These are phyloP conservation scores for Typhlichthys subterraneus DNA, from an alignment of 2,797 vertebrate species.

Conservation along the genomic window DNA sequence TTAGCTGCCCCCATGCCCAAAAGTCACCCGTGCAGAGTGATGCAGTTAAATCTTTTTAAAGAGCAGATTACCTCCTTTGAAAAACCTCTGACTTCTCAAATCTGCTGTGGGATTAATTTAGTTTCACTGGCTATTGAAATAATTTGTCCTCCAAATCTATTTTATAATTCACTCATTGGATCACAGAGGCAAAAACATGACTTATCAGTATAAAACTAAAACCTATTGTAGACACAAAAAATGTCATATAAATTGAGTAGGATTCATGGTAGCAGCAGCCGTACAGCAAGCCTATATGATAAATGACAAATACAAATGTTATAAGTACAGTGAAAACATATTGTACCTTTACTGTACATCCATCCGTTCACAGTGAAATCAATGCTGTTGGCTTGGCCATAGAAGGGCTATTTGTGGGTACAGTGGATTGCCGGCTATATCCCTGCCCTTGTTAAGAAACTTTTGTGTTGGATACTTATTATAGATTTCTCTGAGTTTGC, in stretches of 20 bases:
- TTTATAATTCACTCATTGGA: background rate
- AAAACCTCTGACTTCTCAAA: slow-evolving; percentile 31
- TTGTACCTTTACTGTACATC: slow-evolving; percentile 54
- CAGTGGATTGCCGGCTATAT: slow-evolving; percentile 52
- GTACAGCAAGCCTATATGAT: slow-evolving; percentile 21
- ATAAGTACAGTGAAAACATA: slow-evolving; percentile 32
- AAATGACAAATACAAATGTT: background rate
- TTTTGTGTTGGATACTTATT: slow-evolving; percentile 45
- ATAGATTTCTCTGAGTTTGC: slow-evolving; percentile 36
- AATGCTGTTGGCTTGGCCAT: slow-evolving; percentile 28
- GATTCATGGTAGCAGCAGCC: slow-evolving; percentile 50
- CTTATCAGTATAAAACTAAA: too few species aligned
- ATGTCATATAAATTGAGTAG: background rate
- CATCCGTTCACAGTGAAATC: slow-evolving; percentile 43
- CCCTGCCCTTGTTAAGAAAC: slow-evolving; percentile 40
- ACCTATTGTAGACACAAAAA: too few species aligned
- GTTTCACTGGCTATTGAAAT: slow-evolving; percentile 60
- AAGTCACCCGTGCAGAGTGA: slow-evolving; percentile 34
- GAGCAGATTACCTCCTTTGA: slow-evolving; percentile 45
- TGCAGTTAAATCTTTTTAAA: slow-evolving; percentile 40
- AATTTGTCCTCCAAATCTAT: slow-evolving; percentile 46
- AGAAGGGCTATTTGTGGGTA: slow-evolving; percentile 35
- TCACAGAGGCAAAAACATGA: too few species aligned
- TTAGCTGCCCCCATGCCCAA: slow-evolving; percentile 36
- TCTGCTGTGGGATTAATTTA: slow-evolving; percentile 52